A percentile compares a stretch with the other conserved stretches of the same genome.
Evolutionary conservation across 2,113 vertebrate species (phyloP).

Genomic region (Pyxicephalus adspersus): DNA sequence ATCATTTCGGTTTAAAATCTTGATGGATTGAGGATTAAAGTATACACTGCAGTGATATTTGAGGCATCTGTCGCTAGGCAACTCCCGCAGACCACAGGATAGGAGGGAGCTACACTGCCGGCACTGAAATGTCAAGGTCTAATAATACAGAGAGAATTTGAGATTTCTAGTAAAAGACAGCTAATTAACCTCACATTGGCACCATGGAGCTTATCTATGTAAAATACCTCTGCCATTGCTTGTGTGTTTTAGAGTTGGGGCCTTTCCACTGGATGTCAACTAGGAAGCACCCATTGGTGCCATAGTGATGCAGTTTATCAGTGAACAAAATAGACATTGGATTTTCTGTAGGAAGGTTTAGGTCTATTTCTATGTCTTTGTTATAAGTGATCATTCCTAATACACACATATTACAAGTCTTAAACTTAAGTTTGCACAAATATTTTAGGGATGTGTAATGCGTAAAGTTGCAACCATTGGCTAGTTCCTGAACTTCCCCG

Average conservation of each 20-base stretch:
- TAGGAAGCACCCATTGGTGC: neutral
- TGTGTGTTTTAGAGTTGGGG: neutral
- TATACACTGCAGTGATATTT: conserved; percentile 53
- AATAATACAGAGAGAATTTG: conserved; percentile 43
- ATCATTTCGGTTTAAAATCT: conserved; percentile 49
- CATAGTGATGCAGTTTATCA: neutral
- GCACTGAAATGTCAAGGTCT: conserved; percentile 54
- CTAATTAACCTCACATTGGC: conserved; percentile 55
- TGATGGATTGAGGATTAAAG: conserved; percentile 31
- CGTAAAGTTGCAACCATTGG: too few relatives aligned
- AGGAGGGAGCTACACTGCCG: conserved; percentile 28
- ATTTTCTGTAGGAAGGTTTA: too few relatives aligned
- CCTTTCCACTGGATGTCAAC: neutral
- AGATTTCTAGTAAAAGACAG: conserved; percentile 50
- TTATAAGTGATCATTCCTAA: too few relatives aligned
- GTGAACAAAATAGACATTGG: neutral
- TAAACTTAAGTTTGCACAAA: too few relatives aligned
- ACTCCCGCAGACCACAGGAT: conserved; percentile 40
- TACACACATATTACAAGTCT: too few relatives aligned
- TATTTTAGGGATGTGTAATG: too few relatives aligned
- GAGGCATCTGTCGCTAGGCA: conserved; percentile 54
- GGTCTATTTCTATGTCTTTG: too few relatives aligned
- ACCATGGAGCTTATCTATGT: conserved; percentile 46
- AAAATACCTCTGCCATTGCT: conserved; percentile 35
- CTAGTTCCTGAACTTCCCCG: too few relatives aligned